Base-by-base conservation (phyloP, 2,888 invertebrate species). In the Nysson spinosus region DNA sequence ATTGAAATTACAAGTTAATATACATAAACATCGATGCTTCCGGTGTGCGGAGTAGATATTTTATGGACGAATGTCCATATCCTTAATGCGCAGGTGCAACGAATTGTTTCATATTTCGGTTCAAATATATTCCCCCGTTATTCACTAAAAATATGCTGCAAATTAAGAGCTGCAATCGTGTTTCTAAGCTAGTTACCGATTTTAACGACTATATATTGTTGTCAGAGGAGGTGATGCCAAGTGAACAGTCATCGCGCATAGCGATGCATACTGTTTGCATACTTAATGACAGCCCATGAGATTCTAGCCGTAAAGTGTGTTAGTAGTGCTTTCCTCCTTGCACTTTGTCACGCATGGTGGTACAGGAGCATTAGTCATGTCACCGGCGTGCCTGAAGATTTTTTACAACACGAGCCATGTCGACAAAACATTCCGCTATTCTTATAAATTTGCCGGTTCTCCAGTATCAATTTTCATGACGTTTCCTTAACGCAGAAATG, bases 321-420 rank as follows among this genome's bases (percentile, higher is more conserved):
- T 67, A 56, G 56, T 40, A 20, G 52, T 43, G 42, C 12, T 14
- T 47, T 32, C 17, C 34, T 64, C 43, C 40, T 24, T 46, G 17
- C 14, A 49, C 12, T 26, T 44, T 44, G 60, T 58, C 51, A 28
- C 12, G 35, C 16, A 16, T 46, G 9, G 22, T 14, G 30, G 14
- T 22, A 28, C 12, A 26, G 4, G 12, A 11, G 19, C 52, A 68
- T 71, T 54, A 60, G 28, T 71, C 64, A 54, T 16, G 55, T 64
- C 52, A 26, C 14, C 58, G 20, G 20, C 50, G 35, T 35, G 51
- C 37, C 26, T 43, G 35, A 50, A 43, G 20, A 17, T 30, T 26
- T 28, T 12, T 9, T 7, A 19, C 3, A 3, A 12, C 5, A 5
- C 5, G 3, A 22, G 24, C 19, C 14, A 4, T 20, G 35, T 60